A percentile compares a stretch with the other conserved stretches of the same genome.
Evolutionary conservation across 2,113 vertebrate species (phyloP).

Genomic region (Elgaria multicarinata): DNA sequence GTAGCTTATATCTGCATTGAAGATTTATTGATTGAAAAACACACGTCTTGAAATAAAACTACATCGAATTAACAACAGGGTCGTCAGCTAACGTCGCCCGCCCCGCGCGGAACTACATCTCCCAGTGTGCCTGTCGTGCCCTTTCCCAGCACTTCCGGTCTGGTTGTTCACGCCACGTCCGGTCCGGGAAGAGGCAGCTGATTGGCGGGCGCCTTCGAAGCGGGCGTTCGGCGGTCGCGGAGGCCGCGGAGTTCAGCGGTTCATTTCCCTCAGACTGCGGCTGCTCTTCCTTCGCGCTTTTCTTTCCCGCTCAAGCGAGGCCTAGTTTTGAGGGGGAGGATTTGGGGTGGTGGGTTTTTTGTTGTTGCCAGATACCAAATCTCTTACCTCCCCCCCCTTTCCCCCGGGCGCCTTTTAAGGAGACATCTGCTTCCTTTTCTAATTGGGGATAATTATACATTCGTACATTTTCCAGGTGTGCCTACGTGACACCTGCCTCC

Average conservation of each 20-base stretch:
- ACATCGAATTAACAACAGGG: too few species aligned
- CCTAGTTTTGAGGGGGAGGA: too few species aligned
- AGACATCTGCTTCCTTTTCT: not conserved
- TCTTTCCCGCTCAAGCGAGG: not conserved
- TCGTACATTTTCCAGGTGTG: not conserved
- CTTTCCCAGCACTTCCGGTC: not conserved
- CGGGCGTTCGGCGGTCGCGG: not conserved
- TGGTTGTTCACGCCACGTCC: not conserved
- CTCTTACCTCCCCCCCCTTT: not conserved
- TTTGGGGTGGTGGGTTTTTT: not conserved
- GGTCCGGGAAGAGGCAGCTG: not conserved
- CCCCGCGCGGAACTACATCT: not conserved
- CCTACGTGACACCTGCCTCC: not conserved
- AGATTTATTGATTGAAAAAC: too few species aligned
- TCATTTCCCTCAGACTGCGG: too few species aligned
- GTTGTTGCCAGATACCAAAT: not conserved
- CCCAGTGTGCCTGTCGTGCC: not conserved
- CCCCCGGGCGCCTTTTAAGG: not conserved
- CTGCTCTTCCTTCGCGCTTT: not conserved
- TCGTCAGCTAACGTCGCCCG: too few species aligned
- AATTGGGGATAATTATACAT: not conserved
- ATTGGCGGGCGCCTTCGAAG: conserved; percentile 44
- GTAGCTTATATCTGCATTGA: too few species aligned
- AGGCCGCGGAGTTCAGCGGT: not conserved
- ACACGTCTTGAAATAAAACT: too few species aligned